Evolutionary conservation across 1,140 invertebrate species (phyloP).

Genomic region (Callitettix versicolor): DNA sequence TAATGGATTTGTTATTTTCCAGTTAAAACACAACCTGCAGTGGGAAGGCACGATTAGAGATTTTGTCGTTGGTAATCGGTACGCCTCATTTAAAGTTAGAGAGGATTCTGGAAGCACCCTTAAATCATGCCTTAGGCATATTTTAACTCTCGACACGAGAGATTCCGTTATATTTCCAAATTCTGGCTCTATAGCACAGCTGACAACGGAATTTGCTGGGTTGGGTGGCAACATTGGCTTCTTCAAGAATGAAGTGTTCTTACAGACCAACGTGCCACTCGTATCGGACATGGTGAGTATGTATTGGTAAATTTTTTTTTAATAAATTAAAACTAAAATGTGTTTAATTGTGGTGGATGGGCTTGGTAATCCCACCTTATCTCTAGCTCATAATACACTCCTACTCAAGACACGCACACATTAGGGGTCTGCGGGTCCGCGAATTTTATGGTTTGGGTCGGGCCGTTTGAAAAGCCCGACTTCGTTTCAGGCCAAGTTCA

Average conservation of each 20-base stretch:
- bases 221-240: constrained; percentile 79
- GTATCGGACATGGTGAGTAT: constrained; percentile 49
- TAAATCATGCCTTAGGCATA: constrained; percentile 73
- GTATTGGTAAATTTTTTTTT: constrained; percentile 14
- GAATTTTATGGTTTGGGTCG: no score
- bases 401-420: no score
- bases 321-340: constrained; percentile 6
- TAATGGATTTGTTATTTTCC: constrained; percentile 19
- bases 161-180: constrained; percentile 70
- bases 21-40: constrained; percentile 66
- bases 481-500: no score
- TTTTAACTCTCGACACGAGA: constrained; percentile 62
- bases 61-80: constrained; percentile 47
- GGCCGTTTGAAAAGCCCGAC: no score
- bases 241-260: constrained; percentile 66
- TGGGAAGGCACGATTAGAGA: constrained; percentile 75
- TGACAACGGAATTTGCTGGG: constrained; percentile 70
- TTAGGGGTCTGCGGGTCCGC: no score
- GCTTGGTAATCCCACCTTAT: no score
- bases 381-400: no score
- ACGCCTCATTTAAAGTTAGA: constrained; percentile 63
- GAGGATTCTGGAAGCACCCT: constrained; percentile 75
- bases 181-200: constrained; percentile 52
- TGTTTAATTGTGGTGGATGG: no score
- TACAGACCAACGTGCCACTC: constrained; percentile 65